Evolutionary conservation across 2,797 vertebrate species (phyloP).

Genomic region (Chrysocyon brachyurus): DNA sequence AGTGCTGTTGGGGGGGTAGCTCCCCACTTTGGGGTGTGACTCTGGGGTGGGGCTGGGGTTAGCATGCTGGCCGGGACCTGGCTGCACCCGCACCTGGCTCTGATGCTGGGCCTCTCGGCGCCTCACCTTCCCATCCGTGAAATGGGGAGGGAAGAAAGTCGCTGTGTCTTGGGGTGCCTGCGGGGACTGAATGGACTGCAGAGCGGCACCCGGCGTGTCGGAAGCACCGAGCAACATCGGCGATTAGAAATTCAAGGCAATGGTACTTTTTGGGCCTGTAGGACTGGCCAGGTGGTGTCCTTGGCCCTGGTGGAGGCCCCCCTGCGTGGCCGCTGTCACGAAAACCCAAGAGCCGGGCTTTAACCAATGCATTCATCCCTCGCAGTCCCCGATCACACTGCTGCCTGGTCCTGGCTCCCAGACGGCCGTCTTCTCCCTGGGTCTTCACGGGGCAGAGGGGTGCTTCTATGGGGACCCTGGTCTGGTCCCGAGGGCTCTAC

Average conservation of each 20-base stretch:
- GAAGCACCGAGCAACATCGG: accelerated
- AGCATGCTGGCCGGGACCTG: accelerated
- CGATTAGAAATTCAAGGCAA: accelerated
- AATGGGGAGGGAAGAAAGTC: not conserved
- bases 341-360: accelerated
- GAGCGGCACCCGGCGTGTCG: accelerated
- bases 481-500: not conserved
- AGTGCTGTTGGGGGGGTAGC: no score
- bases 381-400: accelerated
- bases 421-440: accelerated
- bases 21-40: not conserved
- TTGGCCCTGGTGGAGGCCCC: not conserved
- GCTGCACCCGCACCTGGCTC: accelerated
- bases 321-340: no score
- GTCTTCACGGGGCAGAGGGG: not conserved
- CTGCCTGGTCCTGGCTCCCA: not conserved
- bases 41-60: accelerated
- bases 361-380: accelerated
- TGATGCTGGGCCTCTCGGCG: not conserved
- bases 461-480: not conserved
- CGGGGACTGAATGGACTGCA: accelerated
- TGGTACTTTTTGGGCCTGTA: accelerated
- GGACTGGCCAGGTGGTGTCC: not conserved
- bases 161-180: accelerated
- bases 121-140: not conserved